Conservation (phyloP, 2,888 invertebrate genomes). For the Athetis lepigone region DNA sequence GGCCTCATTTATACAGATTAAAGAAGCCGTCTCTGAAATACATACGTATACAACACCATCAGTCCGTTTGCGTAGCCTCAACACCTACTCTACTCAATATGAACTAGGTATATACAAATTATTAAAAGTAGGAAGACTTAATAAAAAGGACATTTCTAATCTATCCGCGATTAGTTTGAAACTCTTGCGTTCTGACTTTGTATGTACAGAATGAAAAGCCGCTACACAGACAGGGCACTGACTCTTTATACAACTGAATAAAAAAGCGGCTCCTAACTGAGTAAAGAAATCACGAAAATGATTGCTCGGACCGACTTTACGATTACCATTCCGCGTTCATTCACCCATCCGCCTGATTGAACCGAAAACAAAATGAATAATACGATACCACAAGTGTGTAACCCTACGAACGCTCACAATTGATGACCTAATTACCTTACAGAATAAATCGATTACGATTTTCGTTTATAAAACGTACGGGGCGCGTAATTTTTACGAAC, state of each 20-base stretch:
- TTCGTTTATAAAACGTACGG: slow-evolving; percentile 45
- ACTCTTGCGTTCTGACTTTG: too few species aligned
- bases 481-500: slow-evolving; percentile 46
- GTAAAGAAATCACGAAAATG: not conserved
- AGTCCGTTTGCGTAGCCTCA: too few species aligned
- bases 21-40: too few species aligned
- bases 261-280: not conserved
- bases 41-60: too few species aligned
- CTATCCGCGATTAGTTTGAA: too few species aligned
- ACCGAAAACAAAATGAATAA: slow-evolving; percentile 27
- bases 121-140: too few species aligned
- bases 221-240: too few species aligned
- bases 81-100: too few species aligned
- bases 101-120: too few species aligned
- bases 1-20: too few species aligned
- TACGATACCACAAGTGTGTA: slow-evolving; percentile 15
- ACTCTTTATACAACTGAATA: not conserved
- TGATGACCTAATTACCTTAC: slow-evolving; percentile 41
- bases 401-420: slow-evolving; percentile 28
- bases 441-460: slow-evolving; percentile 44
- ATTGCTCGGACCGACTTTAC: slow-evolving; percentile 1
- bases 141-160: too few species aligned
- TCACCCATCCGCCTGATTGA: slow-evolving; percentile 20
- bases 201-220: too few species aligned
- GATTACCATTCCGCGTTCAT: not conserved